Percentiles rank a stretch among this genome's conserved stretches.
Evolutionary conservation across 2,797 vertebrate species (phyloP).

Genomic region (Karalla daura): DNA sequence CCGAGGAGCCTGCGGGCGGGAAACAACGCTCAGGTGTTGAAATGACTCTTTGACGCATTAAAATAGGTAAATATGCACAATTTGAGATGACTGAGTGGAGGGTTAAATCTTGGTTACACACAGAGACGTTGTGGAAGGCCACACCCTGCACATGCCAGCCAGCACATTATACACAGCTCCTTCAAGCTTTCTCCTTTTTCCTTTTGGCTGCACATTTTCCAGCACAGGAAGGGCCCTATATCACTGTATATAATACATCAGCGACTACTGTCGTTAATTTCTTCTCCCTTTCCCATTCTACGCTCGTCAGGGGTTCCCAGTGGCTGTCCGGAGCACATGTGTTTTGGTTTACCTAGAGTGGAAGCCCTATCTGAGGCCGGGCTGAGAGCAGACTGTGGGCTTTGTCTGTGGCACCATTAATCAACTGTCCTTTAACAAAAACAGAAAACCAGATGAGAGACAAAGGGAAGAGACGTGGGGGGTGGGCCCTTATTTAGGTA

Average conservation of each 20-base stretch:
- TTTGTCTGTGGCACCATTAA: constrained; percentile 85
- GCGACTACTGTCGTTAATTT: constrained; percentile 59
- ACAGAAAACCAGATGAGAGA: constrained; percentile 86
- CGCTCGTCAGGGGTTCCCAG: constrained; percentile 64
- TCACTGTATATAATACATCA: constrained; percentile 63
- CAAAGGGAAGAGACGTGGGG: constrained; percentile 80
- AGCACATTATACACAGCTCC: constrained; percentile 18
- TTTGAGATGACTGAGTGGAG: constrained; percentile 15
- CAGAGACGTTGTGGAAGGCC: constrained; percentile 24
- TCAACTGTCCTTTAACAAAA: constrained; percentile 84
- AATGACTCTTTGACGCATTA: constrained; percentile 36
- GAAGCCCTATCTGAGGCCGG: constrained; percentile 63
- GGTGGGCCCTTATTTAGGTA: constrained; percentile 74
- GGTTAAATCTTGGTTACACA: constrained; percentile 35
- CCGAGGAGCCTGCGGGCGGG: constrained; percentile 43
- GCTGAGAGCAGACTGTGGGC: constrained; percentile 73
- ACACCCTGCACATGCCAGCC: constrained; percentile 26
- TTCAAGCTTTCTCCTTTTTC: constrained; percentile 14
- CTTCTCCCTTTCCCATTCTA: constrained; percentile 26
- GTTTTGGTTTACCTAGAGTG: constrained; percentile 80
- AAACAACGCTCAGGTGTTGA: constrained; percentile 32
- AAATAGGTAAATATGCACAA: constrained; percentile 51
- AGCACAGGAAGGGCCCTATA: constrained; percentile 45
- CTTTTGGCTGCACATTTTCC: constrained; percentile 45
- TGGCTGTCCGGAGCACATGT: constrained; percentile 74